These are phyloP conservation scores for Hyperopisus bebe DNA, from an alignment of 2,113 vertebrate species.

Conservation along the genomic window DNA sequence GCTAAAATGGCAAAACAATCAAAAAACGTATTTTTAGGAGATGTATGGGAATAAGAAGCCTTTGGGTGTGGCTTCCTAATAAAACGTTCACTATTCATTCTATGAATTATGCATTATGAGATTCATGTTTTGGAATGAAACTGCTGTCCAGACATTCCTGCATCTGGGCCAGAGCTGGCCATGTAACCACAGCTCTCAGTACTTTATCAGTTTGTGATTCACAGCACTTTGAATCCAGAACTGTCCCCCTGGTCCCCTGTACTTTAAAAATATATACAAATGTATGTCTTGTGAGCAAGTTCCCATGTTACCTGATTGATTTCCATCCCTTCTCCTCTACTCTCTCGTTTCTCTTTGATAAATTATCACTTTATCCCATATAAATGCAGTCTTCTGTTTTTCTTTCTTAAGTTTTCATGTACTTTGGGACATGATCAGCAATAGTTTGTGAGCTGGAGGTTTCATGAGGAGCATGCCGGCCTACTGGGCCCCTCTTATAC, in stretches of 20 bases:
- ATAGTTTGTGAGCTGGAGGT: neutral
- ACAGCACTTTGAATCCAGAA: neutral
- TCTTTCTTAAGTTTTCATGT: neutral
- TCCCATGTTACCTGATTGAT: neutral
- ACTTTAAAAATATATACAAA: neutral
- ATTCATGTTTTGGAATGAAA: neutral
- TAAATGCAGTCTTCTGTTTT: neutral
- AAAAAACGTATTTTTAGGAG: neutral
- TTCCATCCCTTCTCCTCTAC: neutral
- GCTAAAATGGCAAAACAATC: neutral
- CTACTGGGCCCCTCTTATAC: neutral
- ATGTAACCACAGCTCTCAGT: neutral
- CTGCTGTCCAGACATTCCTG: neutral
- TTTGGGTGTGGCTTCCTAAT: neutral
- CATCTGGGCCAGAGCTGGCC: neutral
- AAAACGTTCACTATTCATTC: neutral
- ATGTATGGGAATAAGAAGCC: neutral
- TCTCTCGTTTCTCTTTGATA: neutral
- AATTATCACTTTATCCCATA: neutral
- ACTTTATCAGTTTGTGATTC: neutral
- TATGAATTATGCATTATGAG: constrained; percentile 6
- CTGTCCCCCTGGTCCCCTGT: neutral
- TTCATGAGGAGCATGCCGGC: neutral
- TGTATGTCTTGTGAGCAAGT: neutral
- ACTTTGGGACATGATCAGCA: neutral